Base-by-base conservation (phyloP, 2,797 vertebrate genomes). In the Sparus aurata region DNA sequence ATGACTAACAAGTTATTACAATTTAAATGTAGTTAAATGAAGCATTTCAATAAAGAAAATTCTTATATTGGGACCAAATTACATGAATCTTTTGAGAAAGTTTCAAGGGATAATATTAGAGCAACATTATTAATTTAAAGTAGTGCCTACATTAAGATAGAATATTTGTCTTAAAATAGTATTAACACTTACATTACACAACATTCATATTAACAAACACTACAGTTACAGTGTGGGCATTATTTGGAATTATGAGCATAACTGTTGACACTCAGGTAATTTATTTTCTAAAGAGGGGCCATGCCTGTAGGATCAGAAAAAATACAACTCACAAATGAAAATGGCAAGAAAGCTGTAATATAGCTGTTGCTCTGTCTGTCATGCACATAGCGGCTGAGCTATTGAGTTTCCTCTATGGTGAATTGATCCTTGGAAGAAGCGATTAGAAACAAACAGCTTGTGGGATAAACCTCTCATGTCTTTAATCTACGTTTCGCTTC, bases 361-460 rank as follows among this genome's bases (percentile, higher is more conserved):
- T 17, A 84, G 65, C 79, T 11, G 74, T 34, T 55, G 64, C 59
- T 45, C 68, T 22, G 46, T 66, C 41, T 9, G 90, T 92, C 95
- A 95, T 93, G 95, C 89, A 91, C 94, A 63, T 38, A 45, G 82
- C 27, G 23, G 75, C 83, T 46, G 65, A 58, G 86, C 76, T 90
- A 94, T 94, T 74, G 82, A 75, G 80, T 78, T 85, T 84, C 81
- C 81, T 78, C 71, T 50, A 73, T 69, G 83, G 50, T 83, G 77
- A 89, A 94, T 92, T 88, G 88, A 92, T 93, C 79, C 73, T 41
- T 41, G 74, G 73, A 69, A 80, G 76, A 77, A 88, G 72, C 38
- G 76, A 91, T 93, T 83, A 93, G 81, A 86, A 88, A 85, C 86
- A 91, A 93, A 91, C 87, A 83, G 79, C 83, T 82, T 68, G 85